Evolutionary conservation across 1,140 invertebrate species (phyloP).

Genomic region (Euura lappo): DNA sequence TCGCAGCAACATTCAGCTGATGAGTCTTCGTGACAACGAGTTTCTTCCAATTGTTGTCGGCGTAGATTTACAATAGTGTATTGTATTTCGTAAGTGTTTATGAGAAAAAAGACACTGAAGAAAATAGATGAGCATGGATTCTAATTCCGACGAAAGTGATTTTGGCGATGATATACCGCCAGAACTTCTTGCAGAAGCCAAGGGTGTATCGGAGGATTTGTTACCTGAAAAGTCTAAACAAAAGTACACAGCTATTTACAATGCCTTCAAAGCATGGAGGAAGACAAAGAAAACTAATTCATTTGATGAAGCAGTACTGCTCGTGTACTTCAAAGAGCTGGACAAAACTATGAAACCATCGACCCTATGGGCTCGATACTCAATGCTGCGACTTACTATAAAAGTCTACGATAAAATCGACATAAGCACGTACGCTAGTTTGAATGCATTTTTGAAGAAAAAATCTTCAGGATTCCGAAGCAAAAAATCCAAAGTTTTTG

Average conservation of each 20-base stretch:
- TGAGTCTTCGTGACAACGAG: too few species aligned
- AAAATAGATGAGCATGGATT: too few species aligned
- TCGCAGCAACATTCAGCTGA: too few species aligned
- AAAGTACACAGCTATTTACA: conserved; percentile 8
- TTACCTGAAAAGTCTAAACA: conserved; percentile 1
- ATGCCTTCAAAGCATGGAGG: conserved; percentile 8
- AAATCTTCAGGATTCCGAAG: conserved; percentile 9
- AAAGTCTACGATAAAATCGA: conserved; percentile 16
- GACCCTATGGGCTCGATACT: conserved; percentile 17
- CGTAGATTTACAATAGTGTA: too few species aligned
- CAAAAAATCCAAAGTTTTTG: conserved; percentile 17
- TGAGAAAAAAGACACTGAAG: too few species aligned
- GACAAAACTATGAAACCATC: conserved; percentile 5
- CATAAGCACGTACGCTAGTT: conserved; percentile 10
- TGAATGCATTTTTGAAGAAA: conserved; percentile 18
- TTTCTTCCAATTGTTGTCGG: too few species aligned
- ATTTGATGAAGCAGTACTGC: not conserved
- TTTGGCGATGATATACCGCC: too few species aligned
- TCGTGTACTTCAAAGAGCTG: conserved; percentile 8
- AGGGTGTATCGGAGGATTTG: not conserved
- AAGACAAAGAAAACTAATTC: not conserved
- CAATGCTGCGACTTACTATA: conserved; percentile 10
- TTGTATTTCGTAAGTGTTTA: too few species aligned
- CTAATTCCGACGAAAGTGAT: too few species aligned
- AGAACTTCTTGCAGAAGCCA: not conserved